phyloP scores from a whole-genome alignment of 30 jellyfish, hydroid and myxozoan species.

The Aurelia sp. region DNA sequence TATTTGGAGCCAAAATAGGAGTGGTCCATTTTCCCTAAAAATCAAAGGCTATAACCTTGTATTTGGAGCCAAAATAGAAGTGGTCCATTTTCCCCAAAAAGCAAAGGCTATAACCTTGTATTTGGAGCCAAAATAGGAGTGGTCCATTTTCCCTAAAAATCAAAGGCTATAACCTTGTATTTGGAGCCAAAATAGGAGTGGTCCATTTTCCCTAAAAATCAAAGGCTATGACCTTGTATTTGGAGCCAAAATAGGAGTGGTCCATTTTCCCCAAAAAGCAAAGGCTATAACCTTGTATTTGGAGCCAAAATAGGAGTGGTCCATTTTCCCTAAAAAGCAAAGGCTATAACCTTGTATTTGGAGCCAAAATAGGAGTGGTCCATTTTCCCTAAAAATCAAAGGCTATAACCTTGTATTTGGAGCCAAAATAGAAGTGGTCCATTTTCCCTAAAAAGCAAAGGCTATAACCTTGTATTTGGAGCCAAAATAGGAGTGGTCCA shows the following conservation, averaged over 20 bases:
- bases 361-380: not conserved
- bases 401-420: too few relatives aligned
- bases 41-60: not conserved
- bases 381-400: too few relatives aligned
- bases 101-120: not conserved
- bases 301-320: too few relatives aligned
- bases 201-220: not conserved
- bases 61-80: not conserved
- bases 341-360: not conserved
- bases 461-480: too few relatives aligned
- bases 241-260: not conserved
- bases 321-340: too few relatives aligned
- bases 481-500: too few relatives aligned
- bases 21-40: not conserved
- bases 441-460: too few relatives aligned
- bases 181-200: not conserved
- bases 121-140: not conserved
- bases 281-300: too few relatives aligned
- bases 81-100: not conserved
- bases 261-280: not conserved
- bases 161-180: not conserved
- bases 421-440: too few relatives aligned
- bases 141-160: too few relatives aligned
- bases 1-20: too few relatives aligned
- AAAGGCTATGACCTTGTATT: not conserved